phyloP scores from a whole-genome alignment of 2,797 vertebrate species.

The Limnodromus scolopaceus region DNA sequence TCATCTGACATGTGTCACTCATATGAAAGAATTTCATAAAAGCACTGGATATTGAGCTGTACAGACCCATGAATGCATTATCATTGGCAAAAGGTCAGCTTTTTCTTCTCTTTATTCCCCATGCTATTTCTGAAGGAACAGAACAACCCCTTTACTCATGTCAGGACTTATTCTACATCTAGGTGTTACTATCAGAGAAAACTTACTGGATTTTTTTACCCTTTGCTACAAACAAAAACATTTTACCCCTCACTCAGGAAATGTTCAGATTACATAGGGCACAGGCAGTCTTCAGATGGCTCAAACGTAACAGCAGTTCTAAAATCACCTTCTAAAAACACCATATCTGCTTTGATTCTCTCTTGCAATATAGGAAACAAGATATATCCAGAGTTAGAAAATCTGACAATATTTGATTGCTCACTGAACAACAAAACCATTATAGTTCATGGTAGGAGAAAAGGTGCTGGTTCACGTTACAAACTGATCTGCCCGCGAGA shows the following conservation, averaged over 20 bases:
- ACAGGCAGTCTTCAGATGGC: not conserved
- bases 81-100: conserved; percentile 22
- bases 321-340: not conserved
- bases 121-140: not conserved
- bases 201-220: not conserved
- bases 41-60: not conserved
- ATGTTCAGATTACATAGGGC: not conserved
- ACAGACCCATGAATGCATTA: conserved; percentile 14
- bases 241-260: not conserved
- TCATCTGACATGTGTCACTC: conserved; percentile 43
- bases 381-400: not conserved
- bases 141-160: not conserved
- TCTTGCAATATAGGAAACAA: not conserved
- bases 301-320: not conserved
- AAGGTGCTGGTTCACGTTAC: not conserved
- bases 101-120: not conserved
- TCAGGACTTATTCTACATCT: not conserved
- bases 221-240: not conserved
- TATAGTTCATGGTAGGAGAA: not conserved
- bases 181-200: not conserved
- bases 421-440: not conserved
- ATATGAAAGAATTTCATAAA: not conserved
- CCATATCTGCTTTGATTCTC: not conserved
- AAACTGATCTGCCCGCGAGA: not conserved
- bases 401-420: not conserved